Evolutionary conservation across 2,888 invertebrate species (phyloP).

Genomic region (Formica aserva): DNA sequence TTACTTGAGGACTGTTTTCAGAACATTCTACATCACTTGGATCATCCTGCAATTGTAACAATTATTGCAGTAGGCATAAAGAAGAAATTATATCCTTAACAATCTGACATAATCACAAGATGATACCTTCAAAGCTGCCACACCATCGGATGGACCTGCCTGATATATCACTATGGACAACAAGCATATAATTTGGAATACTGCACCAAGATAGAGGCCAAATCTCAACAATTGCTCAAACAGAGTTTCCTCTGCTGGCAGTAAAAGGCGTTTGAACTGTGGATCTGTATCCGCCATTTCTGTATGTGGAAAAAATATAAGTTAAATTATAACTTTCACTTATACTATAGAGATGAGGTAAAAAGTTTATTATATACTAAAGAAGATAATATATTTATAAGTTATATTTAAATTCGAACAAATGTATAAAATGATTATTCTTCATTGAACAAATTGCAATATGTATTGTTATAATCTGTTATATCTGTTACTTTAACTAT

Average conservation of each 20-base stretch:
- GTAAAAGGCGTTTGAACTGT: constrained; percentile 82
- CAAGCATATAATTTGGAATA: constrained; percentile 95
- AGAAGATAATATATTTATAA: neutral
- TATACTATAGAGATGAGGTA: neutral
- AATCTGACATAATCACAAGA: neutral
- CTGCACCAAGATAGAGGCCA: constrained; percentile 94
- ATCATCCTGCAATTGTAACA: constrained; percentile 86
- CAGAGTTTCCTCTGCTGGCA: constrained; percentile 83
- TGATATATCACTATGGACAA: constrained; percentile 91
- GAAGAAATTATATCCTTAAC: neutral
- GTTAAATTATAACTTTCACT: neutral
- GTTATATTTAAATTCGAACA: neutral
- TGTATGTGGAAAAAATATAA: constrained; percentile 41
- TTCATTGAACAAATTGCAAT: neutral
- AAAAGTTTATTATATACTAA: neutral
- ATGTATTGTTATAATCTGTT: neutral
- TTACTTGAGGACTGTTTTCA: constrained; percentile 91
- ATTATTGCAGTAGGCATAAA: neutral
- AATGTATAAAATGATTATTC: neutral
- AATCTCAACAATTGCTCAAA: constrained; percentile 83
- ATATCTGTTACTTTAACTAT: neutral
- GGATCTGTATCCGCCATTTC: constrained; percentile 84
- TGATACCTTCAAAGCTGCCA: constrained; percentile 82
- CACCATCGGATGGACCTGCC: constrained; percentile 82
- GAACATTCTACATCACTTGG: constrained; percentile 92